Conservation (phyloP, 2,113 vertebrate species). For the Pseudonaja textilis region DNA sequence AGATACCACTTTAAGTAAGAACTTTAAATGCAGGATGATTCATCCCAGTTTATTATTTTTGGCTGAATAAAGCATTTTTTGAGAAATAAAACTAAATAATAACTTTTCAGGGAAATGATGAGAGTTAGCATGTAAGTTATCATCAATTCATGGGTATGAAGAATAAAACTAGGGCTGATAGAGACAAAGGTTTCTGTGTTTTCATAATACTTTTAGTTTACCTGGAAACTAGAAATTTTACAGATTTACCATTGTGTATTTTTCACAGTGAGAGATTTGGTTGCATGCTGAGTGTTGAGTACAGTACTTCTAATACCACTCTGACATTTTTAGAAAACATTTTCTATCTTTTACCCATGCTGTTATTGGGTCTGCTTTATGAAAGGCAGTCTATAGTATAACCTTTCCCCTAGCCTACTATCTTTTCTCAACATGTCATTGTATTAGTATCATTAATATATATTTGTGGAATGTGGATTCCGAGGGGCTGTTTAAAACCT, state of each 20-base stretch:
- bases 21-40: background rate
- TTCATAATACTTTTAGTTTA: background rate
- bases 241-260: background rate
- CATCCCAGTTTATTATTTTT: background rate
- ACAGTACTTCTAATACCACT: background rate
- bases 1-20: background rate
- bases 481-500: constrained; percentile 45
- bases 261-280: background rate
- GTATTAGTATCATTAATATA: constrained; percentile 66
- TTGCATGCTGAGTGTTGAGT: background rate
- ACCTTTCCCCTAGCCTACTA: constrained; percentile 35
- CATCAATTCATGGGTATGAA: background rate
- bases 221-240: background rate
- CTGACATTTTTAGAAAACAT: constrained; percentile 24
- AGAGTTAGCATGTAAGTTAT: background rate
- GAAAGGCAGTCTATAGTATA: constrained; percentile 28
- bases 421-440: constrained; percentile 52
- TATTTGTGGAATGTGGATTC: constrained; percentile 57
- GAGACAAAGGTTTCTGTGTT: background rate
- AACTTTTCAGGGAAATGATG: background rate
- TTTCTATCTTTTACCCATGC: constrained; percentile 9
- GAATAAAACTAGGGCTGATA: background rate
- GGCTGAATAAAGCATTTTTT: background rate
- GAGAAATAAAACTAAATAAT: too few relatives aligned
- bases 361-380: background rate